Base-by-base conservation (phyloP, 2,797 vertebrate genomes). In the Peromyscus aztecus region DNA sequence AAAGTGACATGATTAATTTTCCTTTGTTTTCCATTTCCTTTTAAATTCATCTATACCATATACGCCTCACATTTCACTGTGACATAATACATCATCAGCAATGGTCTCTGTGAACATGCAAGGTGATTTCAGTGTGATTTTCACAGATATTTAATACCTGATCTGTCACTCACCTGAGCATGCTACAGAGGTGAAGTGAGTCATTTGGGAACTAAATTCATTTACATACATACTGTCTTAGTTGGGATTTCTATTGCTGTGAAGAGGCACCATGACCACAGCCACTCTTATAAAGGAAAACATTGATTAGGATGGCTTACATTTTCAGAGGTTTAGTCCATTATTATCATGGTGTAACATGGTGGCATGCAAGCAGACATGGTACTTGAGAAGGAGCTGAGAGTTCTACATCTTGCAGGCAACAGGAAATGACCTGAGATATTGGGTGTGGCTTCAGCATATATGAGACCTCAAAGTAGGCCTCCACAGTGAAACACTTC, bases 111-210 rank as follows among this genome's bases (percentile, higher is more conserved):
- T 23, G 49, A 34, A 43, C 59, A 13, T 5, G 13, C 37, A 37
- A 27, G 14, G 21, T 8, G 1, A 0, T 29, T 9, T 75, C 11
- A 2, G 4, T 12, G 34, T 1, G 0, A n/a, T 24, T 61, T 52
- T 46, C 19, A 6, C 59, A 19, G 43, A 21, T 1, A 1, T 2
- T 8, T 61, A n/a, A 24, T 0, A 34, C 4, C 19, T 7, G 0
- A 21, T 31, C 21, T 17, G 46, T 1, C n/a, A 61, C 12, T 61
- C n/a, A 4, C 12, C 65, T 17, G 23, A 37, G 75, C 75, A 0
- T 31, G 49, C 31, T 8, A 2, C 0, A 2, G 27, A 16, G 2
- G 0, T 8, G 49, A 73, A 31, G 37, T 43, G 40, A 2, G 6
- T 0, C 2, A 40, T 88, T 23, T 21, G 0, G 6, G 29, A 46